phyloP scores from a whole-genome alignment of 2,113 vertebrate species.

The Setophaga kirtlandii region DNA sequence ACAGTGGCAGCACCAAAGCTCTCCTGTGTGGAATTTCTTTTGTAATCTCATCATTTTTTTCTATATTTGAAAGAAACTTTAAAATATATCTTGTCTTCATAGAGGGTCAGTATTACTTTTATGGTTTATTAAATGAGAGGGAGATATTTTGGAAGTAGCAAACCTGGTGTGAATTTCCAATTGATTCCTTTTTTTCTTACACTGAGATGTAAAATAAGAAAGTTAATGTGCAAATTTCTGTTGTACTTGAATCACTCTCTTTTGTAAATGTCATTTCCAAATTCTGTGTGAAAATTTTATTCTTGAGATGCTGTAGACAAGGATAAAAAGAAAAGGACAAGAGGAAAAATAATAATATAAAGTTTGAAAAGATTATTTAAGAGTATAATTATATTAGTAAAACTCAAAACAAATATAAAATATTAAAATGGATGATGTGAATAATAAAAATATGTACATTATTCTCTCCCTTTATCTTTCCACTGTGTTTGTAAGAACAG shows the following conservation, averaged over 20 bases:
- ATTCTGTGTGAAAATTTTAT: neutral
- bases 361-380: neutral
- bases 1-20: neutral
- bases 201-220: neutral
- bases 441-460: neutral
- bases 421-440: neutral
- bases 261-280: neutral
- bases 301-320: neutral
- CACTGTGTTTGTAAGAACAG: neutral
- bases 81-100: neutral
- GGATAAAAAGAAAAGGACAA: neutral
- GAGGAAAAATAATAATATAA: neutral
- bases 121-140: neutral
- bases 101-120: neutral
- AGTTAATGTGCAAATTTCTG: neutral
- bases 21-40: neutral
- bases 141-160: conserved; percentile 1
- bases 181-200: neutral
- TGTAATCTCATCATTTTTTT: neutral
- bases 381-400: neutral
- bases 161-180: neutral
- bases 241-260: neutral
- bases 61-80: conserved; percentile 1
- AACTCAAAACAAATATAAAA: rapidly evolving
- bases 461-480: neutral